Conservation (phyloP, 2,888 invertebrate species). For the Leptopterna dolabrata region DNA sequence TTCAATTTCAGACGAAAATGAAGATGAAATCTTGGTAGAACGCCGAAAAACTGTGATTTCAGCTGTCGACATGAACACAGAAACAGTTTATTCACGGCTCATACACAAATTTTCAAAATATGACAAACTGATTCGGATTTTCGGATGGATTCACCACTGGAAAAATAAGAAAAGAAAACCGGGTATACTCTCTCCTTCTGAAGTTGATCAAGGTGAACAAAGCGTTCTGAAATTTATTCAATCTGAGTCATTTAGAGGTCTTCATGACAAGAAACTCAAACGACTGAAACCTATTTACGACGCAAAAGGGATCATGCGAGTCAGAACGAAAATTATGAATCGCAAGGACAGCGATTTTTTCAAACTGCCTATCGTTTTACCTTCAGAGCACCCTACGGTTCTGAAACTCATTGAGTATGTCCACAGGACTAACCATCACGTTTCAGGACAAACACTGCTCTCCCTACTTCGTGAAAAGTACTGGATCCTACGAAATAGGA, state of each 20-base stretch:
- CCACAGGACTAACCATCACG: no score
- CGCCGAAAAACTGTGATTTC: not conserved
- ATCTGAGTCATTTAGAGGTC: no score
- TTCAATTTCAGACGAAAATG: no score
- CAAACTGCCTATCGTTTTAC: not conserved
- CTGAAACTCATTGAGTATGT: no score
- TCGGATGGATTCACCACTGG: not conserved
- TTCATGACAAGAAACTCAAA: no score
- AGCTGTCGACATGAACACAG: no score
- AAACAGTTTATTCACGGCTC: not conserved
- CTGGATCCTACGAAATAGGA: no score
- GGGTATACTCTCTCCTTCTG: not conserved
- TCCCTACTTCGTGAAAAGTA: no score
- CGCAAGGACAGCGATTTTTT: not conserved
- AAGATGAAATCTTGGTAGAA: no score
- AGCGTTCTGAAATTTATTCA: no score
- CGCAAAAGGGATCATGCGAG: not conserved
- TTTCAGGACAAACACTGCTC: no score
- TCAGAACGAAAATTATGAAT: slow-evolving; percentile 2
- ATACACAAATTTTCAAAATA: not conserved
- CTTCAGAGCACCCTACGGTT: no score
- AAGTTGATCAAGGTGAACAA: not conserved
- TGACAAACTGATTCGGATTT: not conserved
- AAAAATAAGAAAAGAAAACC: not conserved
- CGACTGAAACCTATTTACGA: slow-evolving; percentile 8